Percentiles rank a stretch among this genome's conserved stretches.
These are phyloP conservation scores for Drepana falcataria DNA, from an alignment of 2,888 invertebrate genomes.

Conservation along the genomic window DNA sequence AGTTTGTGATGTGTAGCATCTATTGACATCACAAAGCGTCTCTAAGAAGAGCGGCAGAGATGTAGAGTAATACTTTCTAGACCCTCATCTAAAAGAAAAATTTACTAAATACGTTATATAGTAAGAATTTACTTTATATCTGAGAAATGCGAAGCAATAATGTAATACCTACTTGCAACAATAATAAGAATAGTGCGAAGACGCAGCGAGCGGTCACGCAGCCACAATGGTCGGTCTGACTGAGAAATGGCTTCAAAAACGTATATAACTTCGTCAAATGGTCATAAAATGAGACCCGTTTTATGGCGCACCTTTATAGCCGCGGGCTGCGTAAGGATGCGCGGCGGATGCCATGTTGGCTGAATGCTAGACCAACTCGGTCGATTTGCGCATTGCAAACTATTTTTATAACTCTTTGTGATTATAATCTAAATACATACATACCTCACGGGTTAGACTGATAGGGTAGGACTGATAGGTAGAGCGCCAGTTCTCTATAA, in stretches of 20 bases:
- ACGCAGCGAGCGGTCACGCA: conserved; percentile 52
- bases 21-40: too few relatives aligned
- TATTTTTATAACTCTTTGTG: background rate
- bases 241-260: conserved; percentile 71
- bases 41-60: too few relatives aligned
- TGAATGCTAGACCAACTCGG: conserved; percentile 30
- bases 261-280: conserved; percentile 75
- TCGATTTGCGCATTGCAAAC: conserved; percentile 12
- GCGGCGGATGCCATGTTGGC: conserved; percentile 49
- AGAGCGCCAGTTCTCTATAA: too few relatives aligned
- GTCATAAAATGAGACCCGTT: conserved; percentile 73
- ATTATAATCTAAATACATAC: too few relatives aligned
- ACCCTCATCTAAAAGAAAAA: too few relatives aligned
- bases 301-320: conserved; percentile 74
- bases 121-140: conserved; percentile 26
- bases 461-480: too few relatives aligned
- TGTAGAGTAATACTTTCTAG: too few relatives aligned
- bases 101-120: too few relatives aligned
- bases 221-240: conserved; percentile 59
- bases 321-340: conserved; percentile 62
- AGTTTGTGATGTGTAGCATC: too few relatives aligned
- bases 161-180: conserved; percentile 40
- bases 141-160: conserved; percentile 32
- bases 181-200: conserved; percentile 49
- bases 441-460: too few relatives aligned